Evolutionary conservation across 1,140 invertebrate genomes (phyloP).

Genomic region (Papilio xuthus): DNA sequence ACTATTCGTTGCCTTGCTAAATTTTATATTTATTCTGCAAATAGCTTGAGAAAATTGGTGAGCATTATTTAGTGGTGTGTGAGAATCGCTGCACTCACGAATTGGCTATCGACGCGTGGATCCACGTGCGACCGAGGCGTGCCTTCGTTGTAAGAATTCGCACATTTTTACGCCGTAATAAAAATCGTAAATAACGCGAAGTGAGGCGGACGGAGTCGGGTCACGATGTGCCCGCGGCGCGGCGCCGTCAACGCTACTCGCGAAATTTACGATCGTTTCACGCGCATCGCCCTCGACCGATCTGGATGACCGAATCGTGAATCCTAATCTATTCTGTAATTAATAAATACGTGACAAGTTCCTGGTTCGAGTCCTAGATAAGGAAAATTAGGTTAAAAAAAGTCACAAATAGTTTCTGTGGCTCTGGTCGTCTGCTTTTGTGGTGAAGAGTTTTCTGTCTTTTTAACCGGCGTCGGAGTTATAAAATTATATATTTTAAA

Average conservation of each 20-base stretch:
- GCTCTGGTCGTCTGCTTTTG: too few species aligned
- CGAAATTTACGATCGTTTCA: constrained; percentile 69
- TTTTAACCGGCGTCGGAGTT: too few species aligned
- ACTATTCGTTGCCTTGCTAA: not conserved
- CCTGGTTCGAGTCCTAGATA: not conserved
- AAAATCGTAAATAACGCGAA: constrained; percentile 75
- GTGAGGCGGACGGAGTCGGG: constrained; percentile 63
- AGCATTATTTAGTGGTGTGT: constrained; percentile 45
- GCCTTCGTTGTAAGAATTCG: constrained; percentile 67
- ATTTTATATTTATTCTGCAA: constrained; percentile 25
- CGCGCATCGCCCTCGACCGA: constrained; percentile 52
- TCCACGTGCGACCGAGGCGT: constrained; percentile 69
- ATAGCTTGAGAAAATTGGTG: constrained; percentile 12
- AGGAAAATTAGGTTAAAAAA: not conserved
- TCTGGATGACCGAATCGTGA: constrained; percentile 50
- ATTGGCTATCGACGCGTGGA: constrained; percentile 73
- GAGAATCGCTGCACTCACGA: constrained; percentile 56
- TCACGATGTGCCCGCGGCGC: constrained; percentile 71
- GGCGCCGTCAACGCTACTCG: constrained; percentile 66
- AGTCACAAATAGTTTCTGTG: not conserved
- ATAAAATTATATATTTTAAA: too few species aligned
- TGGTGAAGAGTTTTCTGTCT: too few species aligned
- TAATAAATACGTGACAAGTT: constrained; percentile 6
- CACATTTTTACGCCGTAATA: constrained; percentile 76
- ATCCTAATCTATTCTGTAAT: constrained; percentile 47